Base-by-base conservation (phyloP, 2,888 invertebrate genomes). In the Lumbricus terrestris region DNA sequence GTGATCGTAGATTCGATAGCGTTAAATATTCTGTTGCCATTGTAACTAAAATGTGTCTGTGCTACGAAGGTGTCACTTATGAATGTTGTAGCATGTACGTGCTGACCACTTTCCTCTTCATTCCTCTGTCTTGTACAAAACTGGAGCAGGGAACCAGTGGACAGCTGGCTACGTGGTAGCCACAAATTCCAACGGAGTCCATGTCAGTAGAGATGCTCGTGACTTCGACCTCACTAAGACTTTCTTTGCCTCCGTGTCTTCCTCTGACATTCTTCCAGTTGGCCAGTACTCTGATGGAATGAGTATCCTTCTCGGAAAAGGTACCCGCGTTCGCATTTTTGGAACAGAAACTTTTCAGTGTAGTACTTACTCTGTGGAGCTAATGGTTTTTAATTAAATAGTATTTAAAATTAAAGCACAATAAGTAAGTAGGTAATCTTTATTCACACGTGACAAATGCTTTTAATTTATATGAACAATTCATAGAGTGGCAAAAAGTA, bases 101-200 rank as follows among this genome's bases (percentile, higher is more conserved):
- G 90, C 91, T 20, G 34, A 37, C 8, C 91, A 92, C 90, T 92
- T 92, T 82, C 90, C 91, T 18, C 90, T 92, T 37, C 90, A 90
- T 33, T 90, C 89, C 18, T 82, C 91, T 18, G 47, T 92, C 40
- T 83, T 91, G n/a, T 91, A 91, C 38, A 90, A 90, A 85, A 90
- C 85, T 37, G 47, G 89, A 33, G 85, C 88, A 18, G 90, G 90
- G n/a, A 82, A 90, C 35, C 91, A 91, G 37, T 91, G 90, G 90
- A 88, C 90, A 29, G 35, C 91, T 33, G 91, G 90, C 29, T n/a
- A 89, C n/a, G 91, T 91, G 29, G 37, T 89, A 35, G 33, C 85
- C 6, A 35, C 85, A 34, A 85, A 37, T 85, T 85, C 5, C 23
- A 37, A 85, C 16, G 85, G 85, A 35, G 23, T 85, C 18, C 85